Evolutionary conservation across 2,113 vertebrate genomes (phyloP), one percentile per base, ranked within the genome.

Genomic region (Condylura cristata): DNA sequence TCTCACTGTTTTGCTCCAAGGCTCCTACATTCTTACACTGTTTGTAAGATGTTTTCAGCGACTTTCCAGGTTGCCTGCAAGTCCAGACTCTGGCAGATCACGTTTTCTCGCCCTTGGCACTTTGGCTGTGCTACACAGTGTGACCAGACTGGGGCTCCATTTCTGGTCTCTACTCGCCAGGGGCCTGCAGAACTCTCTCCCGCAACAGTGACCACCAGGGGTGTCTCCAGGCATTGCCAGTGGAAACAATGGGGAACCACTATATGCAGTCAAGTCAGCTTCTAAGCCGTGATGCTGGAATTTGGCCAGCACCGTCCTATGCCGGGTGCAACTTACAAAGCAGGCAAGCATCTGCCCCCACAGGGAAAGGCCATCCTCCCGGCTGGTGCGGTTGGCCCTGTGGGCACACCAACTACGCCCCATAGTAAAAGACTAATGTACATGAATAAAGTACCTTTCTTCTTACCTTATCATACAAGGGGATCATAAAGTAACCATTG

Each of bases 401-500:
- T 2, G 34, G 20, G 39, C 37, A 32, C 13, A 32, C 32, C 9
- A 14, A 71, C 32, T 16, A 46, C 70, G 34, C 86, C 51, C 86
- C 48, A 48, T 12, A 39, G 32, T 82, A 93, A 94, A 74, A 37
- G 26, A 37, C 24, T 14, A 1, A 39, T 41, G 44, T 0, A 56
- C 46, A n/a, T n/a, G n/a, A n/a, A n/a, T n/a, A n/a, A n/a, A n/a
- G n/a, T n/a, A n/a, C 86, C 66, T 22, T 1, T 5, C 0, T 58
- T 26, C 98, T 98, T 98, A 99, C 99, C 99, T 99, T 99, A 96
- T 99, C 99, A 89, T 99, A 99, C 24, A 99, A 98, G 32, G 99
- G 99, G 97, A 99, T 99, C 99, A 99, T 99, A 97, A 99, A 99
- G 98, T 99, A 99, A 22, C 99, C 99, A 82, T 99, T 99, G 97